Evolutionary conservation across 1,140 invertebrate species (phyloP).

Genomic region (Anthonomus grandis): DNA sequence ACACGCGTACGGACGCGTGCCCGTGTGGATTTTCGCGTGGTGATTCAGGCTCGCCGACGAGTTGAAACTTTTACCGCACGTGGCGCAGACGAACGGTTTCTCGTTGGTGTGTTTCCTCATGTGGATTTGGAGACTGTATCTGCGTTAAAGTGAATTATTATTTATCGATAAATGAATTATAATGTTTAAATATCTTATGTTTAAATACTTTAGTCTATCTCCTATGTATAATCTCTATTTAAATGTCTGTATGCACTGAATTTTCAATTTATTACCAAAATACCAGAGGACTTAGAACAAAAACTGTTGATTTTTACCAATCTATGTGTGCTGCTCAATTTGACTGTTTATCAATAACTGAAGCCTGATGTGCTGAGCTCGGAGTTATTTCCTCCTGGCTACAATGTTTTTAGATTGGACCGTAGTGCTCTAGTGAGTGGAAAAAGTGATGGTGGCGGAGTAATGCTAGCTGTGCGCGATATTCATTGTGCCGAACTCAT

Average conservation of each 20-base stretch:
- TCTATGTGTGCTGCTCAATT: no score
- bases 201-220: neutral
- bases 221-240: neutral
- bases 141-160: neutral
- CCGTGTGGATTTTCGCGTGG: conserved; percentile 25
- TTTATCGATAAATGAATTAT: conserved; percentile 14
- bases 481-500: no score
- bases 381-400: no score
- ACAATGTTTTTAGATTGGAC: no score
- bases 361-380: no score
- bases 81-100: conserved; percentile 25
- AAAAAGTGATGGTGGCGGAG: no score
- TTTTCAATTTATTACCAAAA: neutral
- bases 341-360: no score
- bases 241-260: neutral
- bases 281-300: neutral
- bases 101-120: conserved; percentile 22
- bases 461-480: no score
- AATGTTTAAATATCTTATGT: neutral
- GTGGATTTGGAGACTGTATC: conserved; percentile 23
- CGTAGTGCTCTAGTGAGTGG: no score
- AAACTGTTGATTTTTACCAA: no score
- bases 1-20: conserved; percentile 15
- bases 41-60: conserved; percentile 23
- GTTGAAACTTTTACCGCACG: conserved; percentile 23